phyloP scores from a whole-genome alignment of 2,113 vertebrate species.

The Amblyopsis rosae region DNA sequence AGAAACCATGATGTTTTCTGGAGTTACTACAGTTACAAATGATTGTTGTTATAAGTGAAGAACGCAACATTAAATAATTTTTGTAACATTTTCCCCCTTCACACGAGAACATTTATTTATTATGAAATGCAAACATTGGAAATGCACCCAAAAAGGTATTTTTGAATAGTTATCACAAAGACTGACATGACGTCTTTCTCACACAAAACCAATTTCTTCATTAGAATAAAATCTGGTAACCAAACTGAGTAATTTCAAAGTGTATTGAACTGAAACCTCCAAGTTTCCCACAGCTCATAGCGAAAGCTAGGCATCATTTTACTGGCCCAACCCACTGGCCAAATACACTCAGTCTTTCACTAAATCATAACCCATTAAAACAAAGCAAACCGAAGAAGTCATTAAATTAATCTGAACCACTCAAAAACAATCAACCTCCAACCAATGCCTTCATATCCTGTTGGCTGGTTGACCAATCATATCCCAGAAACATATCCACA shows the following conservation, averaged over 20 bases:
- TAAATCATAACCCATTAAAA: constrained; percentile 45
- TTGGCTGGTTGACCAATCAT: constrained; percentile 23
- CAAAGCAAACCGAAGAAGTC: constrained; percentile 38
- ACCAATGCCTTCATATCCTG: constrained; percentile 52
- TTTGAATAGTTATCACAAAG: constrained; percentile 5
- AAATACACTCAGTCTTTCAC: constrained; percentile 55
- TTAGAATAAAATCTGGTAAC: constrained; percentile 18
- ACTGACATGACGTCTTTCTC: constrained; percentile 5
- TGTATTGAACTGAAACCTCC: constrained; percentile 17
- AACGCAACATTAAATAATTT: not conserved
- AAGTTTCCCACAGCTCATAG: constrained; percentile 36
- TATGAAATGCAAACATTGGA: constrained; percentile 7
- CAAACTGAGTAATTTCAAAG: constrained; percentile 36
- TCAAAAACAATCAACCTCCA: constrained; percentile 51
- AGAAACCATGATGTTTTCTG: too few relatives aligned
- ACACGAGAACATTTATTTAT: not conserved
- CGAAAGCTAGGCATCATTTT: constrained; percentile 38
- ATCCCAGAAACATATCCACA: constrained; percentile 4
- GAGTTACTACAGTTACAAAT: not conserved
- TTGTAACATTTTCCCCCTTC: constrained; percentile 12
- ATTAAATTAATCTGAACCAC: constrained; percentile 54
- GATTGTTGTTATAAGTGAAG: not conserved
- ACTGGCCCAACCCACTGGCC: constrained; percentile 23
- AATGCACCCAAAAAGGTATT: constrained; percentile 13
- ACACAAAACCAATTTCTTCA: constrained; percentile 2